Evolutionary conservation across 2,797 vertebrate genomes (phyloP).

Genomic region (Onychomys leucogaster): DNA sequence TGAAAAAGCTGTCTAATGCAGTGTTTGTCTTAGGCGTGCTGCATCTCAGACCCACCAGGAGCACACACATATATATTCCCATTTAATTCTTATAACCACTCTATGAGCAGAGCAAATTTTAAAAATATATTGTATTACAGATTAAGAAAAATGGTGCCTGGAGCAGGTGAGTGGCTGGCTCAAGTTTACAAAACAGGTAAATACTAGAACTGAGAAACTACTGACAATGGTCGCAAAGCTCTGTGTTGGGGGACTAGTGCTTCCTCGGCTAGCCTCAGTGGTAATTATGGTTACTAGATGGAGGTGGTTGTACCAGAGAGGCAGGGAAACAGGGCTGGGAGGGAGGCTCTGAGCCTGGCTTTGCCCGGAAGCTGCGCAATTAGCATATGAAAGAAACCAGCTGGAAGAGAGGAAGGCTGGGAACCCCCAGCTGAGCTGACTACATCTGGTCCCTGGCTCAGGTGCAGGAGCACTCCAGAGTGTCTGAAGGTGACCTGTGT

Average conservation of each 20-base stretch:
- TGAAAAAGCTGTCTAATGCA: constrained; percentile 1
- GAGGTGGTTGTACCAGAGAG: not conserved
- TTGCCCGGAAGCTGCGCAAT: not conserved
- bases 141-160: not conserved
- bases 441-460: not conserved
- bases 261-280: not conserved
- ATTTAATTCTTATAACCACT: constrained; percentile 10
- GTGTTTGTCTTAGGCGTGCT: not conserved
- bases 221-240: rapidly evolving
- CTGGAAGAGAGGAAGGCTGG: not conserved
- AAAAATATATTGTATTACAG: constrained; percentile 39
- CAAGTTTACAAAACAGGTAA: not conserved
- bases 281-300: not conserved
- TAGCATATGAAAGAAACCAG: not conserved
- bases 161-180: not conserved
- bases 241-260: not conserved
- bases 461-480: not conserved
- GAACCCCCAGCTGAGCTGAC: not conserved
- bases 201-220: not conserved
- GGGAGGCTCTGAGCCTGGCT: not conserved
- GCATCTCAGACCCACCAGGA: not conserved
- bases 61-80: not conserved
- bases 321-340: not conserved
- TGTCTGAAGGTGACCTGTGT: not conserved
- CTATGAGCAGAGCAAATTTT: not conserved